Base-by-base conservation (phyloP, 2,797 vertebrate genomes). In the Semotilus atromaculatus region DNA sequence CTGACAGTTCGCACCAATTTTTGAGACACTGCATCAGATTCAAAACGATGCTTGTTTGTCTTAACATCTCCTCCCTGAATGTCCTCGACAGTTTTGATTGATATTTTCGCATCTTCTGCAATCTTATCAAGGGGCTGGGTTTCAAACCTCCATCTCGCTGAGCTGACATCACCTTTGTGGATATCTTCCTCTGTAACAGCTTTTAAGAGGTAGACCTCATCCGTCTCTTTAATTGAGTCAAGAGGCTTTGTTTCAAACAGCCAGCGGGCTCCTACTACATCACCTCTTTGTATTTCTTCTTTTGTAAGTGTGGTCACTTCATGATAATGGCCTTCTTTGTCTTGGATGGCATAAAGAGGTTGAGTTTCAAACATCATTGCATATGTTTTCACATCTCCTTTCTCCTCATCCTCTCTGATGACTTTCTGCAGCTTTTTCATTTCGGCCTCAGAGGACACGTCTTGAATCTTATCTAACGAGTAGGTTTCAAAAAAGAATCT, bases 211-310 rank as follows among this genome's bases (percentile, higher is more conserved):
- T 97, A 97, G 36, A 99, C 95, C 64, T 96, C 95, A 82, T 97
- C 94, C n/a, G 94, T 95, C 85, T 97, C 93, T 87, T 94, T 96
- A 88, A 98, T 97, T 34, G 96, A 95, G 66, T 97, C 97, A 16
- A 99, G 91, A n/a, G 97, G 97, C 85, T 97, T 98, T 34, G 97
- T 99, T 96, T 98, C 97, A 95, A 99, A 99, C 90, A 98, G 90
- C 97, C 97, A 99, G 19, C 96, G 96, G 13, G 97, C 95, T 71
- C 96, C 96, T 18, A 97, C 89, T 3, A 99, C 97, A 92, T 99
- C 96, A 75, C 97, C 97, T 19, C 94, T 93, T 77, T 95, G 94
- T n/a, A 97, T 94, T 78, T 98, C 97, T 90, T 99, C 96, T 53
- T 97, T 98, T 86, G 96, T 97, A 82, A 99, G 96, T 58, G 97